Conservation (phyloP, 2,113 vertebrate species). For the Perca schrenkii region DNA sequence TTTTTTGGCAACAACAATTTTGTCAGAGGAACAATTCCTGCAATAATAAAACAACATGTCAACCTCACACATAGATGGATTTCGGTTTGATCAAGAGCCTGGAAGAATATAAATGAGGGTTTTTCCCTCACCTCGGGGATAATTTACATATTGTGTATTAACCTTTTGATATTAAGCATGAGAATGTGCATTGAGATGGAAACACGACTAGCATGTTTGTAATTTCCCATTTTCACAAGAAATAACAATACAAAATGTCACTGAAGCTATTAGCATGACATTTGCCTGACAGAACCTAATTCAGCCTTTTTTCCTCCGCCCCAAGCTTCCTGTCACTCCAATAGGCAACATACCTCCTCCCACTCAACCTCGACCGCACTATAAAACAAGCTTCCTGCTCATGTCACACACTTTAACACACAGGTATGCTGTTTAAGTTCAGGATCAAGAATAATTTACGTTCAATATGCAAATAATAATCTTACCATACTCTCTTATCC, state of each 20-base stretch:
- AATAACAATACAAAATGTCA: slow-evolving; percentile 76
- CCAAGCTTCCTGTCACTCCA: slow-evolving; percentile 51
- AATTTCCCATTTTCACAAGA: slow-evolving; percentile 67
- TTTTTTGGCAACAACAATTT: slow-evolving; percentile 11
- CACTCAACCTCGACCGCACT: not conserved
- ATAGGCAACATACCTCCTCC: slow-evolving; percentile 1
- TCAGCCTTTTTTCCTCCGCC: slow-evolving; percentile 16
- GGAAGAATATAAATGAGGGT: slow-evolving; percentile 63
- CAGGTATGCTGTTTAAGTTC: slow-evolving; percentile 5
- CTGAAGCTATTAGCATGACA: slow-evolving; percentile 70
- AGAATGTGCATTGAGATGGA: slow-evolving; percentile 54
- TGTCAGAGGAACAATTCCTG: not conserved
- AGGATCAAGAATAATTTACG: not conserved
- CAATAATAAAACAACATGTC: slow-evolving; percentile 6
- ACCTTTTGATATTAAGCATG: slow-evolving; percentile 74
- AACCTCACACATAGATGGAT: slow-evolving; percentile 32
- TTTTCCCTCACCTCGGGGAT: slow-evolving; percentile 39
- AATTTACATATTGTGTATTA: slow-evolving; percentile 80
- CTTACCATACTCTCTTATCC: not conserved
- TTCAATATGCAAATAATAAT: not conserved
- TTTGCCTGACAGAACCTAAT: slow-evolving; percentile 62
- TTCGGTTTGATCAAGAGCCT: slow-evolving; percentile 38
- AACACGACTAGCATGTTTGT: slow-evolving; percentile 63
- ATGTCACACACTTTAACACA: slow-evolving; percentile 32
- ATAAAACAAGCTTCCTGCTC: slow-evolving; percentile 18